Conservation (phyloP, 2,113 vertebrate genomes). For the Sinocyclocheilus grahami region DNA sequence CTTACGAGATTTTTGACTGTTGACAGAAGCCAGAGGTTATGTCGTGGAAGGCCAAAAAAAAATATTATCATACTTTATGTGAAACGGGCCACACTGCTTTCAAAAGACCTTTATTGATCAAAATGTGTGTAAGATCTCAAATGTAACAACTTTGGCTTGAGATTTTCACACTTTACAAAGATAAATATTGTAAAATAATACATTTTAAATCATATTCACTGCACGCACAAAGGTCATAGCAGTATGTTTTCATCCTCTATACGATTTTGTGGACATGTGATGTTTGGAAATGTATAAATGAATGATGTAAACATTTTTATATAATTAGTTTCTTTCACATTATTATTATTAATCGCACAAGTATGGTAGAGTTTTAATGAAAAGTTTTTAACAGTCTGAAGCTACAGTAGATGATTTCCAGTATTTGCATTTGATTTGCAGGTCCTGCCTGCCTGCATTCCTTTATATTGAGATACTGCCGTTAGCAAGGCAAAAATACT, state of each 20-base stretch:
- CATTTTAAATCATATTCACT: not conserved
- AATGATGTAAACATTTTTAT: not conserved
- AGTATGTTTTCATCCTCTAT: not conserved
- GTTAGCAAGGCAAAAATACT: not conserved
- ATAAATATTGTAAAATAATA: constrained; percentile 9
- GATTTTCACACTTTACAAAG: not conserved
- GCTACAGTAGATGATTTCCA: not conserved
- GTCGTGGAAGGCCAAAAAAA: not conserved
- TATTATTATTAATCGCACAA: not conserved
- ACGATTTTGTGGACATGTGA: not conserved
- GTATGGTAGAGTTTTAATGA: not conserved
- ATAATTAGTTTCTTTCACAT: not conserved
- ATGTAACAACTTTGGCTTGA: not conserved
- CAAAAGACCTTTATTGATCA: constrained; percentile 17
- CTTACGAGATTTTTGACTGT: not conserved
- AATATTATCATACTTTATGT: not conserved
- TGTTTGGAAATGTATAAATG: not conserved
- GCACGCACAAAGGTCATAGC: not conserved
- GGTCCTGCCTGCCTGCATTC: not conserved
- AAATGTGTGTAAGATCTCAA: not conserved
- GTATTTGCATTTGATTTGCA: not conserved
- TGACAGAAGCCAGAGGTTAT: not conserved
- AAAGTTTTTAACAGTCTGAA: not conserved
- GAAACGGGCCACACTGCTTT: not conserved
- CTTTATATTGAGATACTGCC: not conserved